These are phyloP conservation scores for Emmelina monodactyla DNA, from an alignment of 2,888 invertebrate genomes.

Conservation along the genomic window DNA sequence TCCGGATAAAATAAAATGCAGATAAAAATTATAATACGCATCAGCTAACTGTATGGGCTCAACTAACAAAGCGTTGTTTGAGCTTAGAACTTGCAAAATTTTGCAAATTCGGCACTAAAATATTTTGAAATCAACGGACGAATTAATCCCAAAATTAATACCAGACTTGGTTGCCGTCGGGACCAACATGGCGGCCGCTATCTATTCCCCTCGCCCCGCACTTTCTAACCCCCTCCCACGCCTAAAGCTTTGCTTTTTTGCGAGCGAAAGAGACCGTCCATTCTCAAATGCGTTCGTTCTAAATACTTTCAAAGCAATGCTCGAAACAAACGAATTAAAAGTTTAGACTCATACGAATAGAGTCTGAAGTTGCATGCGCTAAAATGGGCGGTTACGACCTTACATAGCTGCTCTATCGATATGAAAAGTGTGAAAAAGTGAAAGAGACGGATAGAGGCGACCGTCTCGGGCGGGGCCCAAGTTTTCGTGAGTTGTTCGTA, in stretches of 20 bases:
- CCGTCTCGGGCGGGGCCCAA: conserved; percentile 64
- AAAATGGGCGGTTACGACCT: conserved; percentile 17
- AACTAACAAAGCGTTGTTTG: neutral
- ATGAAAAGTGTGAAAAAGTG: conserved; percentile 66
- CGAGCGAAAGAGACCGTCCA: conserved; percentile 62
- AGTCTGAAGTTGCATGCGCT: conserved; percentile 16
- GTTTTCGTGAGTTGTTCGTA: conserved; percentile 64
- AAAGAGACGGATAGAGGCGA: conserved; percentile 63
- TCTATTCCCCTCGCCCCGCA: conserved; percentile 22
- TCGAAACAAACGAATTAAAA: conserved; percentile 16
- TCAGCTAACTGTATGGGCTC: neutral
- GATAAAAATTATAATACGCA: too few species aligned
- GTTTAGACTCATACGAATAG: neutral
- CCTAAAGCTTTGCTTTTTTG: conserved; percentile 55
- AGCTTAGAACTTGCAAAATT: neutral
- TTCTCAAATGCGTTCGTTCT: conserved; percentile 57
- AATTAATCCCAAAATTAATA: conserved; percentile 60
- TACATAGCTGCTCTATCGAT: conserved; percentile 19
- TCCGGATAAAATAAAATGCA: too few species aligned
- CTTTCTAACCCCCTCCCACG: conserved; percentile 31
- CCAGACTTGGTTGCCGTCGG: conserved; percentile 55
- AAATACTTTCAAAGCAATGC: conserved; percentile 50
- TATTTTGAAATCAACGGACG: conserved; percentile 46
- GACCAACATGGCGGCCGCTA: conserved; percentile 54
- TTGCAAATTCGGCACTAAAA: conserved; percentile 27